Evolutionary conservation across 2,797 vertebrate species (phyloP).

Genomic region (Octomys mimax): DNA sequence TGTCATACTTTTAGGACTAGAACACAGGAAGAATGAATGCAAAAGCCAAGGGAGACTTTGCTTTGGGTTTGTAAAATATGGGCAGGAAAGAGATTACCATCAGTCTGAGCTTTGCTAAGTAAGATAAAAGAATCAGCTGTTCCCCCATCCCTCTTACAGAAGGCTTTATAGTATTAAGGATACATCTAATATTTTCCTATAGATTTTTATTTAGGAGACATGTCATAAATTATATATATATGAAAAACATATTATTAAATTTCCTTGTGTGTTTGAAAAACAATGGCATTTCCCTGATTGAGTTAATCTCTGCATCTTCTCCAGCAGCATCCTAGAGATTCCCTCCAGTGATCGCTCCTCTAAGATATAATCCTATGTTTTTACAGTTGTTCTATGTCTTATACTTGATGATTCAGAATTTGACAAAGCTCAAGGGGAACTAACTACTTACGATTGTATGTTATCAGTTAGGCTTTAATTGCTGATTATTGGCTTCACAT

Average conservation of each 20-base stretch:
- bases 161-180: constrained; percentile 55
- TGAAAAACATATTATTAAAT: not conserved
- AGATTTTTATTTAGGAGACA: constrained; percentile 57
- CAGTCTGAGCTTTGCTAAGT: constrained; percentile 35
- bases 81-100: constrained; percentile 48
- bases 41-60: constrained; percentile 1
- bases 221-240: constrained; percentile 26
- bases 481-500: not conserved
- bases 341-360: not conserved
- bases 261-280: constrained; percentile 2
- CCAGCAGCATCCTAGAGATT: not conserved
- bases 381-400: constrained; percentile 23
- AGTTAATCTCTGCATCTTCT: not conserved
- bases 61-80: constrained; percentile 32
- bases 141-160: constrained; percentile 28
- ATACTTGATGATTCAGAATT: constrained; percentile 59
- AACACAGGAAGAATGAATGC: not conserved
- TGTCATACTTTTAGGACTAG: not conserved
- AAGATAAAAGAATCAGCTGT: constrained; percentile 53
- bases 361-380: not conserved
- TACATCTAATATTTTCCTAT: constrained; percentile 2
- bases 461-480: constrained; percentile 40
- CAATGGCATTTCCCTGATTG: not conserved
- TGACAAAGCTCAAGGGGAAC: constrained; percentile 49
- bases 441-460: not conserved